Base-by-base conservation (phyloP, 2,888 invertebrate genomes). In the Thereva nobilitata region DNA sequence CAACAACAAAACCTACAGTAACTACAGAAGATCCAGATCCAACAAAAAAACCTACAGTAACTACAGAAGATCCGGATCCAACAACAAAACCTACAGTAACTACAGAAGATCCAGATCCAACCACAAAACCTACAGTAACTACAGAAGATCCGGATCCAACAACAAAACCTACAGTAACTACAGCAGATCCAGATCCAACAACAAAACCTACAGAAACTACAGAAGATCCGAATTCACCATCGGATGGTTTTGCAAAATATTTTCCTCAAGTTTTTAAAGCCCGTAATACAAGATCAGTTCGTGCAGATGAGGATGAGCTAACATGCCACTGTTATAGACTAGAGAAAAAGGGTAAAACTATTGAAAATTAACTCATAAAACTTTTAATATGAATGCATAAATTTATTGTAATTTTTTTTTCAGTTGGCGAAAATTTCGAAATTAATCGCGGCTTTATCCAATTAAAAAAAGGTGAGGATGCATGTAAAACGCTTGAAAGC, bases 241-340 rank as follows among this genome's bases (percentile, higher is more conserved):
- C 64, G 10, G 61, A 5, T 35, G 5, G 3, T 6, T 10, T 8
- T 6, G 38, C 5, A 37, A 12, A 8, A 40, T 40, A 59, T 47
- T 38, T 47, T 4, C 59, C 47, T 10, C 63, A 50, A 52, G 63
- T 63, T 9, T 52, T 63, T 7, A 45, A 45, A 12, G 47, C 38
- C 3, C 45, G 59, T 10, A 23, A 23, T 23, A 23, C 23, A 23
- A 45, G 59, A 37, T 45, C 47, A 37, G 47, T 34, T 5, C 47
- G 59, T 10, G 3, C 35, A 9, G 38, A 4, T 10, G 49, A 10
- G 5, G 38, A 4, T 37, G 49, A 10, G 7, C 10, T 34, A 3
- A 49, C n/a, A 35, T 59, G 59, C 12, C 41, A 38, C 12, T 59
- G 59, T 10, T 59, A 37, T 9, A 38, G 8, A 23, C 37, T 59